Evolutionary conservation across 2,888 invertebrate species (phyloP).

Genomic region (Eristalis intricaria): DNA sequence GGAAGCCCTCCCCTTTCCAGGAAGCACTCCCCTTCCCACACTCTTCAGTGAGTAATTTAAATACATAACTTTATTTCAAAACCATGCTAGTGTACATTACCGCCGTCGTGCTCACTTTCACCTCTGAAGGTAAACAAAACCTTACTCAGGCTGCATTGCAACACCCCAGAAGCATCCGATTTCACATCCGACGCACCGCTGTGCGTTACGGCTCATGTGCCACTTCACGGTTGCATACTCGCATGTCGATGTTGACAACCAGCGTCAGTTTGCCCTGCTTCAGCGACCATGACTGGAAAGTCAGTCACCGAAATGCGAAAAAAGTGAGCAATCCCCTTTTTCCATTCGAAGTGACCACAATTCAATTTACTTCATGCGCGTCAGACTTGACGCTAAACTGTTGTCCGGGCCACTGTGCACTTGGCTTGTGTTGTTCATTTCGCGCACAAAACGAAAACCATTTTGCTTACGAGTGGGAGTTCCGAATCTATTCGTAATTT

Average conservation of each 20-base stretch:
- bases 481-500: not conserved
- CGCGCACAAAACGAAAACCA: not conserved
- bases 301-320: not conserved
- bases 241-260: not conserved
- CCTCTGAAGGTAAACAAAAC: not conserved
- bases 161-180: not conserved
- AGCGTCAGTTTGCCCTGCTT: not conserved
- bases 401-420: not conserved
- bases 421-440: not conserved
- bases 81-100: not conserved
- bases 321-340: not conserved
- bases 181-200: not conserved
- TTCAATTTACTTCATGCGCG: not conserved
- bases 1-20: too few species aligned
- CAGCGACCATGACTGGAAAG: not conserved
- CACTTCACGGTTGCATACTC: not conserved
- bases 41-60: too few species aligned
- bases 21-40: too few species aligned
- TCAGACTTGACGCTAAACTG: not conserved
- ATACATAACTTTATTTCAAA: not conserved
- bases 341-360: not conserved
- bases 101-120: not conserved
- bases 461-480: not conserved
- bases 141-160: not conserved
- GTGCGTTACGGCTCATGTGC: not conserved